Conservation (phyloP, 2,888 invertebrate species). For the Trichacis sp. region DNA sequence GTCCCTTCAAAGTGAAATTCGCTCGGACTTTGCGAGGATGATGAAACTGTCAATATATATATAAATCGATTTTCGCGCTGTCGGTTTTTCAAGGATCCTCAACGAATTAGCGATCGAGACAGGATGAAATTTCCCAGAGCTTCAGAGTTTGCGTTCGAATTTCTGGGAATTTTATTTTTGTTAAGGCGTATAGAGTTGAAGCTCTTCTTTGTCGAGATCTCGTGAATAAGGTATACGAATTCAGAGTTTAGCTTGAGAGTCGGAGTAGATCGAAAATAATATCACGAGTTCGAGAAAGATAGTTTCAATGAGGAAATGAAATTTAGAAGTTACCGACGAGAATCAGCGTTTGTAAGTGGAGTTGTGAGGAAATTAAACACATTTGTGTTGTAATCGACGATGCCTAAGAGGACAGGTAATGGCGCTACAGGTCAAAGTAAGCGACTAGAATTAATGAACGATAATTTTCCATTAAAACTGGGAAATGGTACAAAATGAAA, state of each 20-base stretch:
- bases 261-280: not conserved
- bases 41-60: not conserved
- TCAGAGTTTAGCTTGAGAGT: not conserved
- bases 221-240: no score
- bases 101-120: not conserved
- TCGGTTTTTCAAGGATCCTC: not conserved
- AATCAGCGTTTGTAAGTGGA: conserved; percentile 21
- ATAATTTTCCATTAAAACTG: conserved; percentile 1
- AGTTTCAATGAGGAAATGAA: not conserved
- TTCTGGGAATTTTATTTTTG: conserved; percentile 7
- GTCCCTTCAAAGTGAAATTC: no score
- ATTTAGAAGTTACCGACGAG: conserved; percentile 24
- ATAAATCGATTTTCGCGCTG: not conserved
- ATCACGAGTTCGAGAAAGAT: conserved; percentile 1
- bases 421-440: conserved; percentile 30
- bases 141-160: not conserved
- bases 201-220: not conserved
- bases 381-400: conserved; percentile 25
- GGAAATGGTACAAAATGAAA: not conserved
- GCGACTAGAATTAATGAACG: conserved; percentile 28
- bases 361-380: conserved; percentile 26
- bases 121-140: not conserved
- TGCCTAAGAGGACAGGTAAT: conserved; percentile 52
- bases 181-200: not conserved
- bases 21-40: no score